These are phyloP conservation scores for Etheostoma nigrum DNA, from an alignment of 2,797 vertebrate species.

Conservation along the genomic window DNA sequence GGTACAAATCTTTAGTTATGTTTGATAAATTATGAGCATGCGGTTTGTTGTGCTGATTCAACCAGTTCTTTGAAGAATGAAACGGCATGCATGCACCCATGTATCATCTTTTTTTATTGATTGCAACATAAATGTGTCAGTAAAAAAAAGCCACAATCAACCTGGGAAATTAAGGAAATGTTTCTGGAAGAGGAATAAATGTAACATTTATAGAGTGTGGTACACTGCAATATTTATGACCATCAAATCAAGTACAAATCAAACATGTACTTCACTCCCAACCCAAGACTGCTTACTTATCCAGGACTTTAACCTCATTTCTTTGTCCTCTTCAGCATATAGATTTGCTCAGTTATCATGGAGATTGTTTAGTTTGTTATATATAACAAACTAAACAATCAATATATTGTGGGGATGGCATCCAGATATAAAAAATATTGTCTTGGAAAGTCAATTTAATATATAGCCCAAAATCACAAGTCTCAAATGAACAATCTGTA, in stretches of 20 bases:
- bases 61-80: slow-evolving; percentile 2
- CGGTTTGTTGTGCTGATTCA: slow-evolving; percentile 11
- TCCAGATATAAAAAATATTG: background rate
- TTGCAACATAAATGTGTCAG: background rate
- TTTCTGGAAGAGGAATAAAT: background rate
- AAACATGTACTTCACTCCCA: background rate
- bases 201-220: background rate
- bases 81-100: background rate
- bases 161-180: background rate
- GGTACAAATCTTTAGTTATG: slow-evolving; percentile 3
- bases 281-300: background rate
- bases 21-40: slow-evolving; percentile 2
- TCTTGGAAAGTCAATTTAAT: background rate
- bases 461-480: background rate
- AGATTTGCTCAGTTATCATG: slow-evolving; percentile 6
- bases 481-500: background rate
- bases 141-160: background rate
- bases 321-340: background rate
- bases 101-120: background rate
- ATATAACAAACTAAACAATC: background rate
- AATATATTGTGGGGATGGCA: background rate
- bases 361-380: slow-evolving; percentile 10
- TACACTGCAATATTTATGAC: background rate
- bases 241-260: slow-evolving; percentile 6
- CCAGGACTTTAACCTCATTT: background rate